Evolutionary conservation across 2,888 invertebrate species (phyloP), one percentile per base, ranked within the genome.

Genomic region (Oscheius sp.): DNA sequence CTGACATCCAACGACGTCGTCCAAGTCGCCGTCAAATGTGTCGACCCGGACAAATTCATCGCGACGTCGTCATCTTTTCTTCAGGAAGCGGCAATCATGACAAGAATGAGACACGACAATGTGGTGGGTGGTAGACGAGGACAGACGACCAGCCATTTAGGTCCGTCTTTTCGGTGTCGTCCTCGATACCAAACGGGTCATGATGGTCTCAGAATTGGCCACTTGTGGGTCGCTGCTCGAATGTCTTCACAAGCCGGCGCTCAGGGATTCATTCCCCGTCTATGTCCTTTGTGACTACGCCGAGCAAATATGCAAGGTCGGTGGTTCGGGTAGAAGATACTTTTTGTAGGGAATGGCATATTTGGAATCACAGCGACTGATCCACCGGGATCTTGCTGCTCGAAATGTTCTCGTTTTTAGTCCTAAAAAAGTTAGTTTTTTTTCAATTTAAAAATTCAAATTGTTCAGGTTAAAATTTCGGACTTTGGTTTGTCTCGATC

Each of bases 31-130:
- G 85, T 99, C 83, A 99, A 99, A 91, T 96, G 96, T 89, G 91
- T 99, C 72, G 94, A 94, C 55, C 93, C 95, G 78, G 96, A 97
- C 88, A 92, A 95, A 73, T 94, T 99, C 94, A 94, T 96, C 85
- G 94, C 95, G 82, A 96, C 96, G 89, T 95, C 96, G 0, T 93
- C 95, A 79, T 96, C 97, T 89, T 97, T 98, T 90, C 76, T 83
- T n/a, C 97, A 97, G 89, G 98, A 99, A 90, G 98, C 98, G 0
- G 95, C 95, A 13, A 95, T 97, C 80, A 97, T 99, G 97, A 96
- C 98, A 89, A 93, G 94, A 78, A 95, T 98, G 85, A 95, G 96
- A 89, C 96, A 98, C 89, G 95, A 95, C 75, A 95, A 96, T 89
- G 96, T 99, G 84, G 97, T 98, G 2, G 35, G 72, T 6, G 7